Conservation (phyloP, 2,888 invertebrate genomes). For the Orthosia gracilis region DNA sequence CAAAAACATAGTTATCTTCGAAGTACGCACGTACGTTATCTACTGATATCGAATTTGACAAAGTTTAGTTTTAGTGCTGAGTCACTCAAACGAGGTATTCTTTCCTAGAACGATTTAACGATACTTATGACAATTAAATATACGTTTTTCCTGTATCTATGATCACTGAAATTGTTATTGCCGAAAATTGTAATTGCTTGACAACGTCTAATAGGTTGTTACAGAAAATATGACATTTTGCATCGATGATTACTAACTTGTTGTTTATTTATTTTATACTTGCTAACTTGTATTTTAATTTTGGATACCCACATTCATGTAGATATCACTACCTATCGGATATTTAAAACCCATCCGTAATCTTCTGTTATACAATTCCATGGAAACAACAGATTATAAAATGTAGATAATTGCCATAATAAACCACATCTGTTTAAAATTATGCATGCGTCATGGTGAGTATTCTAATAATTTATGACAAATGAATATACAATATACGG, state of each 20-base stretch:
- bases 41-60: conserved; percentile 35
- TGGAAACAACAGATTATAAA: neutral
- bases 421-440: conserved; percentile 9
- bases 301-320: no score
- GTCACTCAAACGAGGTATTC: conserved; percentile 23
- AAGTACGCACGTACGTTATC: conserved; percentile 30
- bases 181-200: conserved; percentile 24
- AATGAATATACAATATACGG: conserved; percentile 14
- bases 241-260: neutral
- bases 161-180: conserved; percentile 17
- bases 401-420: conserved; percentile 6
- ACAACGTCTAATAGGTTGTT: conserved; percentile 1
- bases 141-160: conserved; percentile 43
- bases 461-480: conserved; percentile 28
- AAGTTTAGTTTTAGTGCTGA: conserved; percentile 21
- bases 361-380: neutral
- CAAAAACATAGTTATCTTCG: conserved; percentile 20
- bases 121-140: conserved; percentile 32
- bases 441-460: conserved; percentile 24
- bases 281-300: neutral
- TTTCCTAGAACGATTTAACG: conserved; percentile 35
- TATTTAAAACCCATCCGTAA: neutral
- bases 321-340: neutral
- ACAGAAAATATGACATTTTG: conserved; percentile 5
- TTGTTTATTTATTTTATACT: conserved; percentile 3